Conservation (phyloP, 2,797 vertebrate genomes). For the Neosilurus hyrtlii region DNA sequence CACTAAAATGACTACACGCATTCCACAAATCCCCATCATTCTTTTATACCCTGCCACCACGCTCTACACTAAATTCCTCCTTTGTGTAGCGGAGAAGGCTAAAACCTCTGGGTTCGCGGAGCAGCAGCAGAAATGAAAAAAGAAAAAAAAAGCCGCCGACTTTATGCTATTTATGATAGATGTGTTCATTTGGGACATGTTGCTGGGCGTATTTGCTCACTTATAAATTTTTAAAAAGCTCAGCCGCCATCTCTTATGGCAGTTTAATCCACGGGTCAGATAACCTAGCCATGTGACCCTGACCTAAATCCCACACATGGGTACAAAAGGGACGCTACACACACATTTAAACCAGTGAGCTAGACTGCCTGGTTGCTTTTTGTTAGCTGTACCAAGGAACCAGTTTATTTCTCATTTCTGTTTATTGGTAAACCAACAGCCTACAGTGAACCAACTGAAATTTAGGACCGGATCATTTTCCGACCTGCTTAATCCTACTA, state of each 20-base stretch:
- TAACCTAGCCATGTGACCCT: conserved; percentile 32
- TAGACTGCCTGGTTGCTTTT: background rate
- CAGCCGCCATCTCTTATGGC: conserved; percentile 30
- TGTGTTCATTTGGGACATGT: background rate
- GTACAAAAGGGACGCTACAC: background rate
- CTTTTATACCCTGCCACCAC: conserved; percentile 8
- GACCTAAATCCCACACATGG: conserved; percentile 29
- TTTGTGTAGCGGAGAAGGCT: conserved; percentile 9
- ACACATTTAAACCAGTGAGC: background rate
- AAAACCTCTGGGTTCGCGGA: conserved; percentile 11
- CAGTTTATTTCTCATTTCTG: background rate
- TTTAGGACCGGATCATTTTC: too few relatives aligned
- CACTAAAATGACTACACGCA: background rate
- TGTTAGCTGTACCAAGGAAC: background rate
- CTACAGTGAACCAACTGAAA: too few relatives aligned
- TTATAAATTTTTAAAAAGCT: conserved; percentile 52
- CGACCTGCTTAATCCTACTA: too few relatives aligned
- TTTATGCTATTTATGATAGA: background rate
- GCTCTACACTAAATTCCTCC: conserved; percentile 21
- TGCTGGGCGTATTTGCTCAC: background rate
- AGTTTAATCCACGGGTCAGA: conserved; percentile 29
- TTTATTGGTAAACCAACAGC: too few relatives aligned
- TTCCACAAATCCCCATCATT: conserved; percentile 29
- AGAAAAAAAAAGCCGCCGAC: background rate
- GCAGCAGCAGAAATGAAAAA: background rate